These are phyloP conservation scores for Enhydra lutris DNA, from an alignment of 2,113 vertebrate species.

Conservation along the genomic window DNA sequence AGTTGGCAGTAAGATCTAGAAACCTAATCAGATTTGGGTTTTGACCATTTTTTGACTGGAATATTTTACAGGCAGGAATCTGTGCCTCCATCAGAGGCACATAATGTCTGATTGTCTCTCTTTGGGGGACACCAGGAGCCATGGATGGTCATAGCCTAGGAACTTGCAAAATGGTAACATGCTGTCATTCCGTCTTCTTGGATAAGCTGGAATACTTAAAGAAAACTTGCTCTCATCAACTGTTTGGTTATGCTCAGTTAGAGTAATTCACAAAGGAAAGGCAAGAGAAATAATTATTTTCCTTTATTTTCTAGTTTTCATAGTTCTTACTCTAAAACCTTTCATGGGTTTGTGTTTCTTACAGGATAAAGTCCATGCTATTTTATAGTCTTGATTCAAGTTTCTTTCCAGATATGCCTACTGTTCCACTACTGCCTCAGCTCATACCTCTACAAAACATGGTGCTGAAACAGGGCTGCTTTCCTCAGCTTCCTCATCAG, in stretches of 20 bases:
- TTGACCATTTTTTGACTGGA: background rate
- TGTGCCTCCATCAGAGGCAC: background rate
- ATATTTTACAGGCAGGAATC: background rate
- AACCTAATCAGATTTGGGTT: background rate
- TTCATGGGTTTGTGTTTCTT: background rate
- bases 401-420: background rate
- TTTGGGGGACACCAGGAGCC: background rate
- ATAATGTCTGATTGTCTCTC: background rate
- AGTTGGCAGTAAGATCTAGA: conserved; percentile 8
- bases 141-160: background rate
- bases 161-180: background rate
- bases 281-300: conserved; percentile 14
- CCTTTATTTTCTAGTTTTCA: background rate
- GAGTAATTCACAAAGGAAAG: background rate
- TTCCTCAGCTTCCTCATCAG: background rate
- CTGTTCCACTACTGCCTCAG: background rate
- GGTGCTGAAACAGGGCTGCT: background rate
- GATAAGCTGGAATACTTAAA: background rate
- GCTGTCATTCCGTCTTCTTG: background rate
- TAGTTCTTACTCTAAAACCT: background rate
- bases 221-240: background rate
- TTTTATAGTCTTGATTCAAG: background rate
- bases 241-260: background rate
- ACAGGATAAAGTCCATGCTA: background rate
- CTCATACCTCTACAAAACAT: background rate